Percentiles rank a stretch among this genome's conserved stretches.
phyloP scores from a whole-genome alignment of 1,140 invertebrate species.

The Hyposmocoma kahamanoa region DNA sequence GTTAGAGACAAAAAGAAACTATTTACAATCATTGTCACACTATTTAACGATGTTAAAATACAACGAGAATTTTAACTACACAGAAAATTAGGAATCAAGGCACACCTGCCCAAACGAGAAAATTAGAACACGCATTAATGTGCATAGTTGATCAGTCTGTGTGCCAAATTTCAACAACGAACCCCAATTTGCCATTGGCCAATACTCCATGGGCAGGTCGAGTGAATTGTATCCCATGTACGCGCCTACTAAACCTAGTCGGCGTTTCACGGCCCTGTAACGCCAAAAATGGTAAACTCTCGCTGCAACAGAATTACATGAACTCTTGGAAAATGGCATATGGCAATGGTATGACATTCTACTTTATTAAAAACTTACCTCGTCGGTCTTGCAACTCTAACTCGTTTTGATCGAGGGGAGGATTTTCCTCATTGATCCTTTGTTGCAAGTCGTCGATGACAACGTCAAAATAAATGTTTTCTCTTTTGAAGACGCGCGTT shows the following conservation, averaged over 20 bases:
- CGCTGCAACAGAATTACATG: conserved; percentile 68
- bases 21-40: background rate
- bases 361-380: conserved; percentile 70
- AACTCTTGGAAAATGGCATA: conserved; percentile 59
- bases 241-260: conserved; percentile 57
- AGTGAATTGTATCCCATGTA: conserved; percentile 74
- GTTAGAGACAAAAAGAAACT: background rate
- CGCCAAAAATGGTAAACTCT: conserved; percentile 74
- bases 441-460: conserved; percentile 84
- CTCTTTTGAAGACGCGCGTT: conserved; percentile 66
- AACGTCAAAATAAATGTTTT: conserved; percentile 78
- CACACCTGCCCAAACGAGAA: conserved; percentile 5
- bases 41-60: no score
- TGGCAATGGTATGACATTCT: conserved; percentile 31
- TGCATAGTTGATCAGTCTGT: conserved; percentile 25
- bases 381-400: conserved; percentile 80
- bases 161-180: conserved; percentile 49
- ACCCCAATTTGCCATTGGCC: conserved; percentile 76
- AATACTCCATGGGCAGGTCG: conserved; percentile 72
- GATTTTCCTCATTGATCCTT: conserved; percentile 86
- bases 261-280: conserved; percentile 63
- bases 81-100: background rate
- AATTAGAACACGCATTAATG: conserved; percentile 15
- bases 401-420: conserved; percentile 77
- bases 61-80: no score